Conservation (phyloP, 2,797 vertebrate genomes). For the Gymnopithys bicolor region DNA sequence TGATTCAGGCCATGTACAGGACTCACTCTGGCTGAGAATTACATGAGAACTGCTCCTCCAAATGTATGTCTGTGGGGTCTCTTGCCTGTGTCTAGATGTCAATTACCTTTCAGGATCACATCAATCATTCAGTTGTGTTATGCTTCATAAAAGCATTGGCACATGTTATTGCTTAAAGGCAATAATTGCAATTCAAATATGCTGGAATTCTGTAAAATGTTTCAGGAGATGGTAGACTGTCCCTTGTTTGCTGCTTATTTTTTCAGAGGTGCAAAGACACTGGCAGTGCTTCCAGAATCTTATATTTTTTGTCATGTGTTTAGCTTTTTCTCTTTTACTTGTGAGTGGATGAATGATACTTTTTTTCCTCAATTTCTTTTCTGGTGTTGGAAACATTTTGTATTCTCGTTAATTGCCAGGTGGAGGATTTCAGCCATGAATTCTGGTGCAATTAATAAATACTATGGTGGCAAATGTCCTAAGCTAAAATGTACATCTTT, state of each 20-base stretch:
- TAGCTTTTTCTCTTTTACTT: neutral
- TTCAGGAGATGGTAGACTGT: neutral
- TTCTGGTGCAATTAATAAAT: neutral
- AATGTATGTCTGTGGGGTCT: neutral
- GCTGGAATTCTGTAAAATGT: conserved; percentile 15
- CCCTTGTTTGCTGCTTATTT: neutral
- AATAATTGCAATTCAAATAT: conserved; percentile 17
- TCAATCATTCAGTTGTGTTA: neutral
- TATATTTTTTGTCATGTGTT: neutral
- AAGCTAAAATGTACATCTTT: neutral
- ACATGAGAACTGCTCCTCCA: neutral
- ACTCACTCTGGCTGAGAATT: neutral
- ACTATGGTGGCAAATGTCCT: neutral
- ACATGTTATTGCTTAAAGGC: neutral
- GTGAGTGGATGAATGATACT: neutral
- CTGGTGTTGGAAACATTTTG: neutral
- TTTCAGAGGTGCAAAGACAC: neutral
- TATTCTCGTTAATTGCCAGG: neutral
- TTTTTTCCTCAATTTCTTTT: conserved; percentile 8
- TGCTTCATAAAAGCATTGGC: neutral
- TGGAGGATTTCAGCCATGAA: neutral
- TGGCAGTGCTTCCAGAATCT: neutral
- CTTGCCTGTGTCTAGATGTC: neutral
- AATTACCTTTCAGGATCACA: neutral
- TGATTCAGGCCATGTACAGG: neutral